These are phyloP conservation scores for Ascaphus truei DNA, from an alignment of 2,113 vertebrate species.

Conservation along the genomic window DNA sequence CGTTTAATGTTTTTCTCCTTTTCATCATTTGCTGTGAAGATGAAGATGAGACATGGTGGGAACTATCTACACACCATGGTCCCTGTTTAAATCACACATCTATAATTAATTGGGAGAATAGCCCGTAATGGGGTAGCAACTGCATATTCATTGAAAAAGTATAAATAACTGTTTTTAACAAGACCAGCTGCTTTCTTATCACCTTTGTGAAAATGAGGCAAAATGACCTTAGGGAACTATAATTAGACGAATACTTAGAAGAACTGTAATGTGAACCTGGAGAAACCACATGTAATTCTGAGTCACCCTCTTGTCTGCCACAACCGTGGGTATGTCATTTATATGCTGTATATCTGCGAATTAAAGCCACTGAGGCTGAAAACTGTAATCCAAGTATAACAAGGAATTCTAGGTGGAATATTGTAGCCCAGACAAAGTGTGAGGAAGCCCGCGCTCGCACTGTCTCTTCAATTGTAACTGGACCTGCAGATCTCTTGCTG, in stretches of 20 bases:
- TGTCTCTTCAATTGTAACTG: too few species aligned
- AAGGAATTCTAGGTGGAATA: too few species aligned
- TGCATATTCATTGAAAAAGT: constrained; percentile 5
- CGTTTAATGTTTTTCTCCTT: constrained; percentile 28
- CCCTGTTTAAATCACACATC: background rate
- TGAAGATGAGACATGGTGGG: constrained; percentile 15
- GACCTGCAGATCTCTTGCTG: too few species aligned
- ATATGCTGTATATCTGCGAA: too few species aligned
- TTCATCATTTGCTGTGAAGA: constrained; percentile 23
- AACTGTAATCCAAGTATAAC: too few species aligned
- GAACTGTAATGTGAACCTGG: constrained; percentile 1
- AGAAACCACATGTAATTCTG: background rate
- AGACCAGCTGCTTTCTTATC: constrained; percentile 2
- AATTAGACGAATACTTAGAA: constrained; percentile 27
- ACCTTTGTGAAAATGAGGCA: constrained; percentile 14
- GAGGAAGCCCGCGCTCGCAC: too few species aligned
- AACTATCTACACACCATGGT: constrained; percentile 14
- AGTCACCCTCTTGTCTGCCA: background rate
- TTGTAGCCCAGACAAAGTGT: too few species aligned
- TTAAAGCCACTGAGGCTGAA: too few species aligned
- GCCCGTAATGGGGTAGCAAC: constrained; percentile 17
- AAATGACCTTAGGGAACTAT: constrained; percentile 9
- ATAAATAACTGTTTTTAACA: constrained; percentile 25
- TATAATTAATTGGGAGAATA: constrained; percentile 27
- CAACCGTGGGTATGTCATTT: background rate